Conservation (phyloP, 2,113 vertebrate genomes). For the Urocynchramus pylzowi region DNA sequence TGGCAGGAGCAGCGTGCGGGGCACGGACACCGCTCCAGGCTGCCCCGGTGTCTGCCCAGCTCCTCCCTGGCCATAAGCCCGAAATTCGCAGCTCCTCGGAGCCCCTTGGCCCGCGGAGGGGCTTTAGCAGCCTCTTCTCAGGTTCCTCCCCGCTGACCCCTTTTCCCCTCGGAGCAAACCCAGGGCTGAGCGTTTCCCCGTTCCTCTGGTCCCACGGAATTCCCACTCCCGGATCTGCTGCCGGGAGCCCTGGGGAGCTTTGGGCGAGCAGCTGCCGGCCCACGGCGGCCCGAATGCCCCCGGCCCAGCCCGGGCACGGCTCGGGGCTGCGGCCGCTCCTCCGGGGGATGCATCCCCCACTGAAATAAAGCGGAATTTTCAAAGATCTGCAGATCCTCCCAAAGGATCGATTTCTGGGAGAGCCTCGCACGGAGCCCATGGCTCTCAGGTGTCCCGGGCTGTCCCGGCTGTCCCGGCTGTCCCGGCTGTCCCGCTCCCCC, state of each 20-base stretch:
- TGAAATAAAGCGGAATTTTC: fast-evolving
- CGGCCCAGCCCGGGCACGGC: neutral
- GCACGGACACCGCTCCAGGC: neutral
- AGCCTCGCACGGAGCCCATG: neutral
- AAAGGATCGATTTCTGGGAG: fast-evolving
- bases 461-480: no score
- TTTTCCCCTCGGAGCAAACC: fast-evolving
- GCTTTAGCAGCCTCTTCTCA: neutral
- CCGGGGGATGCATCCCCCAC: fast-evolving
- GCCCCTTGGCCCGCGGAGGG: neutral
- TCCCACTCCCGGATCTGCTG: neutral
- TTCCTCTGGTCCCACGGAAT: neutral
- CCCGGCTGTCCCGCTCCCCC: no score
- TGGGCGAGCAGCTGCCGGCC: neutral
- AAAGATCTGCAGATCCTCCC: neutral
- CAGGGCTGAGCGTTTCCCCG: neutral
- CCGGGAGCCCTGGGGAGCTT: neutral
- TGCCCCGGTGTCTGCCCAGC: neutral
- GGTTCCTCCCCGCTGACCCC: neutral
- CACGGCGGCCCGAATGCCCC: fast-evolving
- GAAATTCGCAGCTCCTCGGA: neutral
- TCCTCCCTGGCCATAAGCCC: neutral
- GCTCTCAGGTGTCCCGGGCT: no score
- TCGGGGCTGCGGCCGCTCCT: neutral
- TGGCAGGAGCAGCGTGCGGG: neutral